Conservation (phyloP, 2,797 vertebrate species). For the Botia kubotai region DNA sequence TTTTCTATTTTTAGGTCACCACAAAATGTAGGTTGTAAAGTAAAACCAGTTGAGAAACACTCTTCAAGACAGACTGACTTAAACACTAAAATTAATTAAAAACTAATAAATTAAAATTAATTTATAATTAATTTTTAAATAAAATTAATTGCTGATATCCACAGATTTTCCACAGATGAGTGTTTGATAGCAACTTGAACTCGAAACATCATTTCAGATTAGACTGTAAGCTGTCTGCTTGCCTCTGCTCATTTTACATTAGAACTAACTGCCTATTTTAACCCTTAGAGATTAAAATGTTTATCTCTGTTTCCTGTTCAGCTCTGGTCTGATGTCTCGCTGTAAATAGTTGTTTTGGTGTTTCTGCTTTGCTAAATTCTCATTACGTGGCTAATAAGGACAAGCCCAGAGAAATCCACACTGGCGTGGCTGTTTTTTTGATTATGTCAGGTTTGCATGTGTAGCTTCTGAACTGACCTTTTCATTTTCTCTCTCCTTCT, state of each 20-base stretch:
- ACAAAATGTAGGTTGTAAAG: background rate
- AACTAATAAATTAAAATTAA: no score
- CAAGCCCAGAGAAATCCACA: slow-evolving; percentile 1
- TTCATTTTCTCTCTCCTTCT: slow-evolving; percentile 43
- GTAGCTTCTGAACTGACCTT: slow-evolving; percentile 52
- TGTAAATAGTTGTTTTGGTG: slow-evolving; percentile 21
- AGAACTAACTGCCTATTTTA: slow-evolving; percentile 40
- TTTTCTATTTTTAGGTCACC: background rate
- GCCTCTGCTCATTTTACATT: slow-evolving; percentile 42
- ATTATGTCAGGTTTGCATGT: slow-evolving; percentile 8
- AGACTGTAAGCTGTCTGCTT: slow-evolving; percentile 39
- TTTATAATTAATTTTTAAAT: no score
- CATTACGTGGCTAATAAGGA: slow-evolving; percentile 15
- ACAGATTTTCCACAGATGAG: slow-evolving; percentile 39
- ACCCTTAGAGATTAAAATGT: slow-evolving; percentile 50
- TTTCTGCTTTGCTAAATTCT: slow-evolving; percentile 45
- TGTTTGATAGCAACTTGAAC: slow-evolving; percentile 49
- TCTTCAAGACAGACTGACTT: background rate
- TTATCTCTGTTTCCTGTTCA: slow-evolving; percentile 37
- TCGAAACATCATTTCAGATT: slow-evolving; percentile 49
- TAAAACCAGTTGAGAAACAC: background rate
- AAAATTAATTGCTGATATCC: slow-evolving; percentile 46
- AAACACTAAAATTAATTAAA: no score
- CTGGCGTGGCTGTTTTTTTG: slow-evolving; percentile 13
- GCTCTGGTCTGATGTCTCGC: slow-evolving; percentile 21